Conservation (phyloP, 2,113 vertebrate species). For the Ammodytes marinus region DNA sequence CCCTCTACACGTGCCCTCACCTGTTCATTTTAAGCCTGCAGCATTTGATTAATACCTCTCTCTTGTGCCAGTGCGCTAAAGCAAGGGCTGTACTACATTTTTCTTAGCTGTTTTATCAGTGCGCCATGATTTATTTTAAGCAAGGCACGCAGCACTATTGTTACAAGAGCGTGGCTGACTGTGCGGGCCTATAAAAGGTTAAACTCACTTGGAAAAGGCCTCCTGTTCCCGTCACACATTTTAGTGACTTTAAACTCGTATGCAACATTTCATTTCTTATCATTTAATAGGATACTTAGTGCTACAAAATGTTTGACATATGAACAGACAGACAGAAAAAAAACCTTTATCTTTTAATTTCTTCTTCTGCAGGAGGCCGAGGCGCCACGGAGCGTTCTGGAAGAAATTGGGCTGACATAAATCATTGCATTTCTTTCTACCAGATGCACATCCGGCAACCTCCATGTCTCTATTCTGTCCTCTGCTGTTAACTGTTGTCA, state of each 20-base stretch:
- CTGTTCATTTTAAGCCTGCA: conserved; percentile 40
- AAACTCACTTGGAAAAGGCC: not conserved
- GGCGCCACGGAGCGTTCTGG: conserved; percentile 96
- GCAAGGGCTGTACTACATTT: conserved; percentile 15
- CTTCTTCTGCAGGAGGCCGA: conserved; percentile 92
- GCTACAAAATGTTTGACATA: not conserved
- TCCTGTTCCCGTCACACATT: conserved; percentile 13
- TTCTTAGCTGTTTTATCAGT: conserved; percentile 23
- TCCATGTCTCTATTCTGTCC: conserved; percentile 39
- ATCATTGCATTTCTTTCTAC: conserved; percentile 7
- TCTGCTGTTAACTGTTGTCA: conserved; percentile 44
- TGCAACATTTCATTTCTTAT: conserved; percentile 10
- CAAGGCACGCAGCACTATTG: conserved; percentile 37
- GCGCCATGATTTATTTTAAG: conserved; percentile 53
- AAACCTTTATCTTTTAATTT: conserved; percentile 50
- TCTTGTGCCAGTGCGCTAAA: conserved; percentile 18
- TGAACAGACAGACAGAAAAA: conserved; percentile 7
- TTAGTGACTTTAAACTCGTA: not conserved
- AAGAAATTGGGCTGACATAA: conserved; percentile 99
- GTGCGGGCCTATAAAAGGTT: not conserved
- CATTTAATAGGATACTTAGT: not conserved
- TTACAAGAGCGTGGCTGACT: conserved; percentile 12
- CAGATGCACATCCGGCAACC: conserved; percentile 41
- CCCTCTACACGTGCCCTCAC: conserved; percentile 20
- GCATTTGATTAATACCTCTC: conserved; percentile 7